A percentile compares a stretch with the other conserved stretches of the same genome.
These are phyloP conservation scores for Artemia sinica DNA, from an alignment of 2,888 invertebrate species.

Conservation along the genomic window DNA sequence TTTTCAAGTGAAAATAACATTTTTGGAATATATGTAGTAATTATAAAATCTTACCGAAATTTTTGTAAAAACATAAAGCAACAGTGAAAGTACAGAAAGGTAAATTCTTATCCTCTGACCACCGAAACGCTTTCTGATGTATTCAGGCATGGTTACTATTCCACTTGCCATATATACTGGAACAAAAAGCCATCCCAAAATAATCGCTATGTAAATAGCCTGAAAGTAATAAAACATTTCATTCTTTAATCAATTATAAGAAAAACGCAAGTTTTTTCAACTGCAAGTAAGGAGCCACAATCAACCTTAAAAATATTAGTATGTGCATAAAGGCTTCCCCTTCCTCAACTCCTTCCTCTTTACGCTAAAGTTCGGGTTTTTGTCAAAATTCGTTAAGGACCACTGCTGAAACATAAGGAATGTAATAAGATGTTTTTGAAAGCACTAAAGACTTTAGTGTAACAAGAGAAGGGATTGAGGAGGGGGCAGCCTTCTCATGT, in stretches of 20 bases:
- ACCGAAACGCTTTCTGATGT: constrained; percentile 36
- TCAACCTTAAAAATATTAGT: no score
- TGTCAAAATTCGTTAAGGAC: no score
- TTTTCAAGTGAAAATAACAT: no score
- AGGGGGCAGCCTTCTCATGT: no score
- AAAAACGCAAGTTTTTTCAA: neutral
- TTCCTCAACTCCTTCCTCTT: no score
- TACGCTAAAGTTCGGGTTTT: no score
- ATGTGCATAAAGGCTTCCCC: no score
- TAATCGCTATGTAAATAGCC: constrained; percentile 36
- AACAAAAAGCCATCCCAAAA: constrained; percentile 38
- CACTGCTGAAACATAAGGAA: no score
- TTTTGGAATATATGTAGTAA: no score
- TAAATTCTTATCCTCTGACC: constrained; percentile 38
- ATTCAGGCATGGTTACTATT: constrained; percentile 40
- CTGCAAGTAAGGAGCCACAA: neutral
- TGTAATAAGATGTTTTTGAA: no score
- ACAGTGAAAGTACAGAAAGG: constrained; percentile 36
- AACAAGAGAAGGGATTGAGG: no score
- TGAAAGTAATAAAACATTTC: constrained; percentile 26
- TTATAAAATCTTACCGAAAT: constrained; percentile 33
- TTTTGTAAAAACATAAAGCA: constrained; percentile 39
- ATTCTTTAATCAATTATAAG: neutral
- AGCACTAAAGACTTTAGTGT: no score
- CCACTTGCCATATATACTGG: constrained; percentile 36